Base-by-base conservation (phyloP, 2,113 vertebrate genomes). In the Cettia cetti region DNA sequence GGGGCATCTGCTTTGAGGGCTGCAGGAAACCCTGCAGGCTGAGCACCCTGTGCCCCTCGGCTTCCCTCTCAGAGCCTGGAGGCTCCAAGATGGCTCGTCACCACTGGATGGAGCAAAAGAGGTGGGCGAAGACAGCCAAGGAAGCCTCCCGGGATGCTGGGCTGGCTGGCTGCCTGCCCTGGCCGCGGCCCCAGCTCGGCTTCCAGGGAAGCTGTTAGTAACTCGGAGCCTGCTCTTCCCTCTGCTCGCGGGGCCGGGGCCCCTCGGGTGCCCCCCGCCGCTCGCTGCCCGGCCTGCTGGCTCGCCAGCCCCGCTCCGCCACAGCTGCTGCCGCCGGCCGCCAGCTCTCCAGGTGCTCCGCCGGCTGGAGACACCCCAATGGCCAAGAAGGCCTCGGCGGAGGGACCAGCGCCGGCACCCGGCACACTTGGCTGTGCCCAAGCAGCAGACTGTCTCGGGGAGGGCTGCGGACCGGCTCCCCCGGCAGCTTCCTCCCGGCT, bases 41-140 rank as follows among this genome's bases (percentile, higher is more conserved):
- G 78, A 68, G 35, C 1, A 2, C 30, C 39, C 50, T 10, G 26
- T 40, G 42, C 30, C 63, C 82, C 33, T 52, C 21, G 8, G 30
- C 86, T 39, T 70, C 82, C 22, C 22, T 47, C 49, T 47, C 53
- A 19, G 23, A 60, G 63, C 59, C 39, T 24, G 61, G 57, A 91
- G 74, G 44, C 81, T 96, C 80, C 64, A 26, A 59, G 83, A 88
- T 89, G 82, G 33, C 91, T 93, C 69, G 7, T 91, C 91, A 89
- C 95, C 95, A 49, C 95, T 97, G 94, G 94, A 94, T 97, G 95
- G 92, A 96, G 96, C 91, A 92, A 88, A 95, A 92, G 94, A 91
- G 69, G 89, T 94, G 94, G 81, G 89, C 21, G n/a, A 96, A 61
- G 80, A 93, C 80, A 81, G 77, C 31, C 5, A 57, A 79, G 69